Percentiles rank a stretch among this genome's conserved stretches.
Conservation (phyloP, 2,888 invertebrate species). For the Leptopterna dolabrata region DNA sequence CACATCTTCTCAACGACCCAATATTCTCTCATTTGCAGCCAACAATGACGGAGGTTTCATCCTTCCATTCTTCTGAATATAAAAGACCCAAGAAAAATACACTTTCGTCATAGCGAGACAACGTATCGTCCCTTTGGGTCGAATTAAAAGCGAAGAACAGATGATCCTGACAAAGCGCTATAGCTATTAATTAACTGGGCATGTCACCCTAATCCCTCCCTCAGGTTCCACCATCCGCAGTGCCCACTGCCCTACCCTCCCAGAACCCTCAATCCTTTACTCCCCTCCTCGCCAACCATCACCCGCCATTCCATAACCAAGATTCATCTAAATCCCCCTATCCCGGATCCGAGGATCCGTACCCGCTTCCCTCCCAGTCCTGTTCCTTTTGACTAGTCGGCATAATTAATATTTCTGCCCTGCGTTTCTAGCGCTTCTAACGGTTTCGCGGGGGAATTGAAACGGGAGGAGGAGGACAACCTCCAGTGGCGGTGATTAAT, state of each 20-base stretch:
- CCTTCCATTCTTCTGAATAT: not conserved
- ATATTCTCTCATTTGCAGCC: not conserved
- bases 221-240: conserved; percentile 19
- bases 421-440: not conserved
- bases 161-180: conserved; percentile 41
- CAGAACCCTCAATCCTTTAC: not conserved
- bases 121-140: not conserved
- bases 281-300: not conserved
- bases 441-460: not conserved
- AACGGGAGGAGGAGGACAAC: not conserved
- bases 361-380: not conserved
- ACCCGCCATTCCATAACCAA: not conserved
- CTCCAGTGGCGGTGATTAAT: not conserved
- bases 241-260: not conserved
- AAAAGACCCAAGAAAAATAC: not conserved
- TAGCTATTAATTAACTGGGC: conserved; percentile 40
- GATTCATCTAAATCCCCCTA: conserved; percentile 42
- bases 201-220: conserved; percentile 40
- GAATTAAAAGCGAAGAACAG: conserved; percentile 9
- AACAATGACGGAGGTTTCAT: not conserved
- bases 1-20: not conserved
- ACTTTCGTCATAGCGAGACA: not conserved
- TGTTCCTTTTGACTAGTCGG: conserved; percentile 36
- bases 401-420: conserved; percentile 41
- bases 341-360: not conserved